Evolutionary conservation across 2,113 vertebrate genomes (phyloP), one percentile per base, ranked within the genome.

Genomic region (Columba janthina): DNA sequence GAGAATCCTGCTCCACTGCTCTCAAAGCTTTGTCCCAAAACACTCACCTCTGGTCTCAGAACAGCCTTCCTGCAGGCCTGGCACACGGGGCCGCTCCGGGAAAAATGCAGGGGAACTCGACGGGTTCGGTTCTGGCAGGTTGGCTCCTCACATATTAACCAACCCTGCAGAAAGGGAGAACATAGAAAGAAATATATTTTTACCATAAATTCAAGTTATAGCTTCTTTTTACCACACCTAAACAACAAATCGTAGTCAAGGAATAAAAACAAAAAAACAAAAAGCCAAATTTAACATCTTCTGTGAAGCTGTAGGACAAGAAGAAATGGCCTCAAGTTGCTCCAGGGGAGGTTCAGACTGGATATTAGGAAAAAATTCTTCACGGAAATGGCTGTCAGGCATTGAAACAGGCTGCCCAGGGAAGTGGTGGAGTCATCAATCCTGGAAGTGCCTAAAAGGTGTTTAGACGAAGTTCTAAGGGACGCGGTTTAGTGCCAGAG

Each of bases 101-200:
- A 99, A 96, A 99, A 99, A 32, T 97, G 98, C 73, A 99, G 95
- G 11, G 99, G 99, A 89, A 99, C 95, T 29, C 98, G 98, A 31
- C 98, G 98, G 78, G 98, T 99, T 91, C 99, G 98, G 95, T 98
- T 98, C 93, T 97, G 98, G 96, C 99, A 99, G 10, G 99, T 97
- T 94, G 98, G 99, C 85, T 99, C 99, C 95, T 99, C 99, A n/a
- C 99, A 99, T 79, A 99, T 96, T 83, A 99, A 97, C 99, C 99
- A 99, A 57, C 99, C 98, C 99, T 99, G 61, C 24, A 93, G 42
- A 93, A 64, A 91, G 22, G 83, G 44, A 94, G 54, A 51, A 58
- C 18, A 15, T 2, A 95, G 53, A 78, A 51, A 69, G 93, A 82
- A 92, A 57, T 4, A 17, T 0, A 4, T 22, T 92, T 79, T 89